Evolutionary conservation across 1,140 invertebrate genomes (phyloP).

Genomic region (Goniozus legneri): DNA sequence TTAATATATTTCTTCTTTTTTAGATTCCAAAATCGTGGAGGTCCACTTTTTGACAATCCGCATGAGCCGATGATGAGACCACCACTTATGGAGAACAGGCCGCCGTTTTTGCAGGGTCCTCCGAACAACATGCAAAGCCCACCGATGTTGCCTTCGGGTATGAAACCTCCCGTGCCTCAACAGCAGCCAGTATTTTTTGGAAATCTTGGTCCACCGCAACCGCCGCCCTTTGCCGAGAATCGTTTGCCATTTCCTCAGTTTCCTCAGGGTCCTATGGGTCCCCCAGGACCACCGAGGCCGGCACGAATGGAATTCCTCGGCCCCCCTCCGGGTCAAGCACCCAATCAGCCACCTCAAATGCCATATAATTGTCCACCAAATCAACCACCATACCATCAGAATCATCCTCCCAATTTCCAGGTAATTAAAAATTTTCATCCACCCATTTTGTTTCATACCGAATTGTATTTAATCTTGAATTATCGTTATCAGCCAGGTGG

Average conservation of each 20-base stretch:
- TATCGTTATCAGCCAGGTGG: slow-evolving; percentile 8
- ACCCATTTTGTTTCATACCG: no score
- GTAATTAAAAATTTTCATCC: no score
- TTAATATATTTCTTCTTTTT: no score
- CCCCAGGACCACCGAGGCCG: slow-evolving; percentile 11
- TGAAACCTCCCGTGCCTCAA: slow-evolving; percentile 19
- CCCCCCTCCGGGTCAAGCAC: no score
- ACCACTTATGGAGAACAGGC: slow-evolving; percentile 34
- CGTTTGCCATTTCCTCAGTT: slow-evolving; percentile 26
- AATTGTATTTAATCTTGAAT: no score
- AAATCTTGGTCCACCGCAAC: not conserved
- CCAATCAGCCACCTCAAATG: slow-evolving; percentile 16
- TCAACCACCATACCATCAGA: slow-evolving; percentile 27
- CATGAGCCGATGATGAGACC: slow-evolving; percentile 35
- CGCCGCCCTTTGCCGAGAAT: slow-evolving; percentile 22
- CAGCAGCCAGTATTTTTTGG: no score
- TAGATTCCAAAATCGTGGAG: no score
- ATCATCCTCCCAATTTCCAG: slow-evolving; percentile 22
- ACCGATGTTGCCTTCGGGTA: slow-evolving; percentile 31
- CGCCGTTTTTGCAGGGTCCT: slow-evolving; percentile 31
- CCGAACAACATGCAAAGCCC: slow-evolving; percentile 29
- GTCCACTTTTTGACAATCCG: slow-evolving; percentile 27
- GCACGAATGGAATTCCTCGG: no score
- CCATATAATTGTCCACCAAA: slow-evolving; percentile 34
- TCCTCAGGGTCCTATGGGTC: slow-evolving; percentile 13